phyloP scores from a whole-genome alignment of 2,888 invertebrate genomes.

The Nemoura dubitans region DNA sequence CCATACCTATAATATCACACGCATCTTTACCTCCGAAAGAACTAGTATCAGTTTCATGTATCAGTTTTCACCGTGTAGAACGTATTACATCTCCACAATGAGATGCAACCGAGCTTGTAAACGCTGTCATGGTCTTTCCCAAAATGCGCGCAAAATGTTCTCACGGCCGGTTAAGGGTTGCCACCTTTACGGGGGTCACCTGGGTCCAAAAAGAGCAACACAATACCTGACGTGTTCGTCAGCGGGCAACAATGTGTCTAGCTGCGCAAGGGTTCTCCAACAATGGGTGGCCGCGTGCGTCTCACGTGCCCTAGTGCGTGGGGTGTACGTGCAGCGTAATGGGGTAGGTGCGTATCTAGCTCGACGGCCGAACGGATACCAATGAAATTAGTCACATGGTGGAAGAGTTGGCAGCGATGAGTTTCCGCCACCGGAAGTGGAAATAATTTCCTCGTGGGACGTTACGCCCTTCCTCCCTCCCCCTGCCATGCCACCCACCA shows the following conservation, averaged over 20 bases:
- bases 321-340: neutral
- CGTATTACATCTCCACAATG: too few relatives aligned
- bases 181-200: neutral
- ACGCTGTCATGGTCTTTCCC: neutral
- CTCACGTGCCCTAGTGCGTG: neutral
- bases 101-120: too few relatives aligned
- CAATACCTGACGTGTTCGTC: neutral
- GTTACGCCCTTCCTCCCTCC: slow-evolving; percentile 39
- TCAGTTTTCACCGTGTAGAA: too few relatives aligned
- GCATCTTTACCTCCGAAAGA: too few relatives aligned
- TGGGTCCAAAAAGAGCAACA: neutral
- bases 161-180: neutral
- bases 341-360: neutral
- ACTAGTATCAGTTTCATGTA: too few relatives aligned
- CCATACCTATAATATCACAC: too few relatives aligned
- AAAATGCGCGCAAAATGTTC: neutral
- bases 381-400: slow-evolving; percentile 47
- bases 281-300: slow-evolving; percentile 18
- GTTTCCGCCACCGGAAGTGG: slow-evolving; percentile 56
- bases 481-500: neutral
- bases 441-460: slow-evolving; percentile 57
- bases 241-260: neutral
- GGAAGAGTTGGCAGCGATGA: slow-evolving; percentile 47
- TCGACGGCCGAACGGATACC: slow-evolving; percentile 44
- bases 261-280: neutral